phyloP scores from a whole-genome alignment of 2,888 invertebrate genomes.

The Trimorus sp. region DNA sequence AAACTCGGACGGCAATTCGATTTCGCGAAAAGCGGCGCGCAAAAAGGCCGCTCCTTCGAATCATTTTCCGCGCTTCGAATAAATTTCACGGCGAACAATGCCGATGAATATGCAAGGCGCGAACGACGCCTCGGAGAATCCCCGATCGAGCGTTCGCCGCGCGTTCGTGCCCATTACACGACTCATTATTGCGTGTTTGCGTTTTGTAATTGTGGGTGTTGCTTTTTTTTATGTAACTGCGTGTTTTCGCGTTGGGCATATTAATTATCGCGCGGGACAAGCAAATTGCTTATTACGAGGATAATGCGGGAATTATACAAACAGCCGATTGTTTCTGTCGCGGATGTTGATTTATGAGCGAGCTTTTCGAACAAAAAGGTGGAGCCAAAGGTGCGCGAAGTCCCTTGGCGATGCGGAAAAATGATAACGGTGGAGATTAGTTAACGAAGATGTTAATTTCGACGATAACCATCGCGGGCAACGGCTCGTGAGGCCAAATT shows the following conservation, averaged over 20 bases:
- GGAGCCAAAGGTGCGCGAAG: no score
- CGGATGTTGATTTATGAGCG: constrained; percentile 37
- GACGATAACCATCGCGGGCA: no score
- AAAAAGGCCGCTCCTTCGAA: constrained; percentile 12
- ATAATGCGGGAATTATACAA: constrained; percentile 52
- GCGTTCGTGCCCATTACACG: constrained; percentile 19
- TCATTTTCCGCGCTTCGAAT: constrained; percentile 56
- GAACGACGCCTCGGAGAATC: background rate
- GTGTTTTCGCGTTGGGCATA: constrained; percentile 28
- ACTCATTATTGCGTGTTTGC: constrained; percentile 48
- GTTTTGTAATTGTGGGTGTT: constrained; percentile 38
- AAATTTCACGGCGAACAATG: constrained; percentile 55
- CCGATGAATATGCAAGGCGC: constrained; percentile 58
- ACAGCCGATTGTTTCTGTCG: constrained; percentile 43
- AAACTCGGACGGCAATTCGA: constrained; percentile 51
- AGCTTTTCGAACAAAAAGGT: background rate
- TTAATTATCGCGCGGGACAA: constrained; percentile 38
- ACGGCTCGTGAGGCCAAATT: no score
- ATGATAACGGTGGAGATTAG: no score
- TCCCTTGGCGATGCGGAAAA: no score
- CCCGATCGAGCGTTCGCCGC: no score
- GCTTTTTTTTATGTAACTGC: constrained; percentile 31
- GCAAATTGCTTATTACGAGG: constrained; percentile 51
- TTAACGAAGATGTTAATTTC: no score
- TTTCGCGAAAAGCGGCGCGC: constrained; percentile 35